These are phyloP conservation scores for Panthera uncia DNA, from an alignment of 2,113 vertebrate genomes.

Conservation along the genomic window DNA sequence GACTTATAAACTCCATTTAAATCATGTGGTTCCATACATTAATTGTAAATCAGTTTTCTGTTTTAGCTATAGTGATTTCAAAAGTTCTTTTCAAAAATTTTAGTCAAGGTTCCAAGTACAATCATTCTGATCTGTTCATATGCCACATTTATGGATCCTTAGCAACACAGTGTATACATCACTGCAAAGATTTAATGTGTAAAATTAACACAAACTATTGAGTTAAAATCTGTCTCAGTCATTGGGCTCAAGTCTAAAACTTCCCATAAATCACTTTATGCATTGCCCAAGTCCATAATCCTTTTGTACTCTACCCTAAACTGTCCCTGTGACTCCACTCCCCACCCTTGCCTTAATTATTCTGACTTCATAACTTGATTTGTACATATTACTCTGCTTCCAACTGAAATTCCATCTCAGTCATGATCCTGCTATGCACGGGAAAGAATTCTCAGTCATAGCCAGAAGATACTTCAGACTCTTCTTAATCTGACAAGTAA, in stretches of 20 bases:
- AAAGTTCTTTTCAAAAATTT: not conserved
- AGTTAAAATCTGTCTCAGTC: not conserved
- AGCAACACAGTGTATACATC: not conserved
- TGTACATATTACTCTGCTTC: not conserved
- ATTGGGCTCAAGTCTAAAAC: not conserved
- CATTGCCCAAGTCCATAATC: not conserved
- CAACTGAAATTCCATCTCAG: not conserved
- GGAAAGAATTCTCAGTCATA: not conserved
- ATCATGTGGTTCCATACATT: not conserved
- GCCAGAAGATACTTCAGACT: not conserved
- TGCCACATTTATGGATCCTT: not conserved
- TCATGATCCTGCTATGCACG: not conserved
- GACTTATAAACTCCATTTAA: not conserved
- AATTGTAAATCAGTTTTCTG: not conserved
- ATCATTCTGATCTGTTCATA: not conserved
- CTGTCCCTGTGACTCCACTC: not conserved
- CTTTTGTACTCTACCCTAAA: not conserved
- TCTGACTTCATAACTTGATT: not conserved
- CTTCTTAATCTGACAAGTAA: not conserved
- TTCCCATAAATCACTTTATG: not conserved
- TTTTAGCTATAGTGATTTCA: not conserved
- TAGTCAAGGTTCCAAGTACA: not conserved
- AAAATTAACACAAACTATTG: not conserved
- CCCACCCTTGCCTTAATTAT: not conserved
- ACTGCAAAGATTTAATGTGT: not conserved